phyloP scores from a whole-genome alignment of 1,140 invertebrate genomes.

The Limonius californicus region DNA sequence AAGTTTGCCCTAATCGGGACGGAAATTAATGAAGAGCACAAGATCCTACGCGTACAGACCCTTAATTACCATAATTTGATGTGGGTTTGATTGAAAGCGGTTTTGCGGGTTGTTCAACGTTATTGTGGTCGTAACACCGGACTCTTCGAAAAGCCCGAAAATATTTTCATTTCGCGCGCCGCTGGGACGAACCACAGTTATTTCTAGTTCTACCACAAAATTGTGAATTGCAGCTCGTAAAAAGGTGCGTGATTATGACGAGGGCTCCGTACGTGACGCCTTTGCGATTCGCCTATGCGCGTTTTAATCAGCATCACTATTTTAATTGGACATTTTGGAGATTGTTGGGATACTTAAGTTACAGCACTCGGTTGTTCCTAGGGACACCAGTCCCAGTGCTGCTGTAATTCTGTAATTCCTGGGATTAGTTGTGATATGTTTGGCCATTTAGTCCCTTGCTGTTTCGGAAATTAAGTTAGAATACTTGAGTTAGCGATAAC shows the following conservation, averaged over 20 bases:
- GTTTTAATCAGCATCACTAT: background rate
- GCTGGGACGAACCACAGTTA: background rate
- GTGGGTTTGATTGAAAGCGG: slow-evolving; percentile 12
- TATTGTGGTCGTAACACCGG: background rate
- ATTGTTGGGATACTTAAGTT: background rate
- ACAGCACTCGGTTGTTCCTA: background rate
- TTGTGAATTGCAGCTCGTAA: too few species aligned
- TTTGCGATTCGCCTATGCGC: background rate
- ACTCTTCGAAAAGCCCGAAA: background rate
- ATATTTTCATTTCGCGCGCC: background rate
- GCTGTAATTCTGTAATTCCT: background rate
- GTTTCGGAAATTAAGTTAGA: background rate
- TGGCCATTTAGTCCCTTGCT: background rate
- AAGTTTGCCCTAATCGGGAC: background rate
- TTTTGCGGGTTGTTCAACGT: slow-evolving; percentile 1
- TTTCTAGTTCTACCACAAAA: background rate
- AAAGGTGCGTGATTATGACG: too few species aligned
- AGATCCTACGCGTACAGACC: background rate
- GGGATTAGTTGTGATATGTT: slow-evolving; percentile 1
- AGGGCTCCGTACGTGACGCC: too few species aligned
- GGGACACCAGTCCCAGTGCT: background rate
- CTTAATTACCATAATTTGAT: slow-evolving; percentile 10
- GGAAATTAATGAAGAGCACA: slow-evolving; percentile 3
- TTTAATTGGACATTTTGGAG: background rate
- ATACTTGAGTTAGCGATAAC: background rate